These are phyloP conservation scores for Arbacia lixula DNA, from an alignment of 53 echinoderm and acorn worm genomes.

Conservation along the genomic window DNA sequence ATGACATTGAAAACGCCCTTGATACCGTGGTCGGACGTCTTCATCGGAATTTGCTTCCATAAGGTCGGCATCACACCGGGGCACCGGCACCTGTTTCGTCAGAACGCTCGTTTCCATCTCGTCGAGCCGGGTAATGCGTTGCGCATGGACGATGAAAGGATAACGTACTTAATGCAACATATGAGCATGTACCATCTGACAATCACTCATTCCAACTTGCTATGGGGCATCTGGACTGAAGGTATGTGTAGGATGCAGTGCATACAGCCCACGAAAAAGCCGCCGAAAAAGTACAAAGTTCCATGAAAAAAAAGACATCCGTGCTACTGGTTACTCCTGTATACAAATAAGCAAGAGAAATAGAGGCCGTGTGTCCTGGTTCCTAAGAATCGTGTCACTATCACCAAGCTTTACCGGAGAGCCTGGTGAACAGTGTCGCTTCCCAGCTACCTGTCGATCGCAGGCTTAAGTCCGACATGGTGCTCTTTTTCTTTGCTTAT, in stretches of 20 bases:
- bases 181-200: neutral
- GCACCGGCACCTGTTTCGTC: neutral
- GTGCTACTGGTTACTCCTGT: no score
- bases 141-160: neutral
- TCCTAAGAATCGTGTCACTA: no score
- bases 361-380: no score
- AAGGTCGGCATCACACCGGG: neutral
- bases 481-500: no score
- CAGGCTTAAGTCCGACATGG: no score
- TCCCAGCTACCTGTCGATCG: no score
- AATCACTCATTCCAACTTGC: neutral
- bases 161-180: neutral
- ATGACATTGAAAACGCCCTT: neutral
- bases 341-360: no score
- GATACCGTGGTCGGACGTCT: conserved; percentile 1
- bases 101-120: neutral
- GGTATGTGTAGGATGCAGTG: neutral
- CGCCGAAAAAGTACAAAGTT: neutral
- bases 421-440: no score
- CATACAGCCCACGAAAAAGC: neutral
- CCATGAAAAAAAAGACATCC: neutral
- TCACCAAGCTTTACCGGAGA: no score
- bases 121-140: neutral
- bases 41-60: neutral
- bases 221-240: conserved; percentile 5